Percentiles rank a stretch among this genome's conserved stretches.
phyloP scores from a whole-genome alignment of 2,888 invertebrate genomes.

The Andrena trimmerana region DNA sequence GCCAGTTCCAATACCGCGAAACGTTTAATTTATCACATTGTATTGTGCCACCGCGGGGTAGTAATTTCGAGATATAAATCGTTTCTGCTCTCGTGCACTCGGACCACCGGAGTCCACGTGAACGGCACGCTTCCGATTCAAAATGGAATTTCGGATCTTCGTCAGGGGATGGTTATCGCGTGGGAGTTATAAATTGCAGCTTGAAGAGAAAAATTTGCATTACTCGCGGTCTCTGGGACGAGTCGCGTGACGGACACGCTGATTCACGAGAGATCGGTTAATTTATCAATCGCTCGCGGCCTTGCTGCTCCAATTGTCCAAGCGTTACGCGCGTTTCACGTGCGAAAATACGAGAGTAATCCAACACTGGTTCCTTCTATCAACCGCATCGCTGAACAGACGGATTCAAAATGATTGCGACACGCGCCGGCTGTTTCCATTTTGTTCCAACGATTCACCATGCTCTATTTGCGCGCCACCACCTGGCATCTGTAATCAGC shows the following conservation, averaged over 20 bases:
- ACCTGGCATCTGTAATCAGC: conserved; percentile 23
- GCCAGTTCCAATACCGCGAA: conserved; percentile 17
- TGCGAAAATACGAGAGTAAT: conserved; percentile 11
- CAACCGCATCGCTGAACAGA: conserved; percentile 9
- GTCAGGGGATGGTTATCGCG: conserved; percentile 18
- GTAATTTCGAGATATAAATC: conserved; percentile 64
- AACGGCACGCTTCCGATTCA: conserved; percentile 14
- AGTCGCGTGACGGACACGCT: conserved; percentile 38
- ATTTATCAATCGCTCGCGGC: conserved; percentile 61
- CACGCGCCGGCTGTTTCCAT: background rate
- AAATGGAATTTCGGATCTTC: background rate
- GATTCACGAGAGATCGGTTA: conserved; percentile 39
- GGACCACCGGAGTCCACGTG: conserved; percentile 38
- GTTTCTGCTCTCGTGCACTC: conserved; percentile 37
- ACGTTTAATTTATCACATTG: conserved; percentile 58
- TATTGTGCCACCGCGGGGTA: conserved; percentile 48
- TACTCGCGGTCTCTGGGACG: conserved; percentile 29
- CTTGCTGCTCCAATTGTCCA: conserved; percentile 24
- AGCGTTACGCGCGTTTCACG: background rate
- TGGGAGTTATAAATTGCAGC: conserved; percentile 36
- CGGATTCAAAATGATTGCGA: conserved; percentile 10
- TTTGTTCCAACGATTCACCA: background rate
- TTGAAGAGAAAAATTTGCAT: conserved; percentile 65
- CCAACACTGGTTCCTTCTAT: conserved; percentile 20
- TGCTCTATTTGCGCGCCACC: conserved; percentile 6